Evolutionary conservation across 2,888 invertebrate species (phyloP), one percentile per base, ranked within the genome.

Genomic region (Girardia tigrina): DNA sequence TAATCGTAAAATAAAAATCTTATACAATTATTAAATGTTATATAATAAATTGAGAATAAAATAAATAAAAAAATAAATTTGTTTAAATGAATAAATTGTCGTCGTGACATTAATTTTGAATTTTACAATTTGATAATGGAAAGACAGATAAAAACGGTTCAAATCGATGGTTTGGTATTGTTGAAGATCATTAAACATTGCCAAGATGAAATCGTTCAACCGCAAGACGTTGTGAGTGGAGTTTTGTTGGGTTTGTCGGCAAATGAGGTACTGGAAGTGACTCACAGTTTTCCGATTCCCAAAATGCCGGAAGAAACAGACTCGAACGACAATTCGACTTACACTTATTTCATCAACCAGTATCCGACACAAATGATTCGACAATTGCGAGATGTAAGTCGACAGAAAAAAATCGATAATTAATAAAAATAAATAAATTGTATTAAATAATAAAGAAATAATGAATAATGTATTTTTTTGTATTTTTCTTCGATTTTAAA

Each of bases 181-280:
- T 26, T 72, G n/a, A 72, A 72, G n/a, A 72, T 72, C 6, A 72
- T 72, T 23, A 72, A 72, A 72, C 72, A 72, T 23, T 72, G 72
- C 28, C 26, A 23, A 23, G 72, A 72, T 23, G 72, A 72, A 28
- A n/a, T 27, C 6, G n/a, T 72, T 12, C n/a, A n/a, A 27, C 20
- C 23, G n/a, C 72, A 72, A 28, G 72, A 72, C 26, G 26, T n/a
- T 28, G 72, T 28, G 12, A 23, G 26, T 26, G 72, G 72, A 23
- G 28, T 72, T 72, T 28, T 72, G 12, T 28, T 72, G n/a, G 72
- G 72, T 12, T 26, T 72, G 14, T 20, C 72, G 12, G 6, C 20
- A 14, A 26, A 28, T 27, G 28, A 28, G 6, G 28, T 23, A 72
- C 28, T 72, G 26, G 27, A 72, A 72, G 28, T 72, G 12, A 72